Conservation (phyloP, 2,113 vertebrate genomes). For the Penelope pileata region DNA sequence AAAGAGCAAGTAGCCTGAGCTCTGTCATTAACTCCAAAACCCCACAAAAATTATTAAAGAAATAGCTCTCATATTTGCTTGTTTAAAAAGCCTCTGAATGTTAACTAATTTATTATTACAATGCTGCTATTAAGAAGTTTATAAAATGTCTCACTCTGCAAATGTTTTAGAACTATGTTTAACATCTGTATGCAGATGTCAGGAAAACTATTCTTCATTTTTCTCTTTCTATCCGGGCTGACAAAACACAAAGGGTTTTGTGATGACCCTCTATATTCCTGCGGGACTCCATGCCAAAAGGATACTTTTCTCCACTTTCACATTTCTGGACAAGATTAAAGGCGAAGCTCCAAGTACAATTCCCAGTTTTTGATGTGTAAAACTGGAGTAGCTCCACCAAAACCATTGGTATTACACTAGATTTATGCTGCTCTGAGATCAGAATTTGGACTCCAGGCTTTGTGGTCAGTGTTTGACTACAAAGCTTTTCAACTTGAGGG, state of each 20-base stretch:
- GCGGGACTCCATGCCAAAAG: background rate
- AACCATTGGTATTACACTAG: background rate
- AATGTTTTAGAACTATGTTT: background rate
- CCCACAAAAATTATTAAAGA: background rate
- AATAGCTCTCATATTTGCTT: background rate
- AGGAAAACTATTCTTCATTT: background rate
- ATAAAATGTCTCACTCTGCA: background rate
- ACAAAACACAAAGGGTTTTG: background rate
- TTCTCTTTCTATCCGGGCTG: background rate
- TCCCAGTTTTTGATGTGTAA: background rate
- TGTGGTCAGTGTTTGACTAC: conserved; percentile 4
- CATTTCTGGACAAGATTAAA: conserved; percentile 19
- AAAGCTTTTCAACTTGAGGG: background rate
- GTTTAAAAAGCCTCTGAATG: background rate
- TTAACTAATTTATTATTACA: background rate
- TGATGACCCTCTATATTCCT: conserved; percentile 9
- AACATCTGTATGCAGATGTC: background rate
- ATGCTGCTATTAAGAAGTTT: background rate
- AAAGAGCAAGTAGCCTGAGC: background rate
- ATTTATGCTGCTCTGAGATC: conserved; percentile 22
- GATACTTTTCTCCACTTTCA: background rate
- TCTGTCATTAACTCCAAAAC: background rate
- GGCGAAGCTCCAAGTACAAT: background rate
- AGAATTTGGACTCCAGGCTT: background rate
- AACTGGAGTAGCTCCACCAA: conserved; percentile 14